These are phyloP conservation scores for Halcyon leucocephala DNA, from an alignment of 2,797 vertebrate species.

Conservation along the genomic window DNA sequence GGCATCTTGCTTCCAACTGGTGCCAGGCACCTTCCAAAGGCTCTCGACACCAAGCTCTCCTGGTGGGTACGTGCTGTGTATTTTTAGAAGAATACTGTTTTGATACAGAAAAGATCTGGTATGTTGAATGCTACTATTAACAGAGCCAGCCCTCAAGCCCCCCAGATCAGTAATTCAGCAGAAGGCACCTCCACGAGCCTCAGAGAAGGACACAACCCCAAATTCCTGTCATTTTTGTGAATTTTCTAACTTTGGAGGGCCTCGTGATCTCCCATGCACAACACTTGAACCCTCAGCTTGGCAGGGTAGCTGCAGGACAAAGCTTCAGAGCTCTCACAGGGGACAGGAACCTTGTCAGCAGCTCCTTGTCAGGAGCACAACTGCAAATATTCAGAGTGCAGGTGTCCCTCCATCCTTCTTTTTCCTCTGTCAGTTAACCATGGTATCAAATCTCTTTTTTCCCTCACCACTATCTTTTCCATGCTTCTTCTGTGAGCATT, in stretches of 20 bases:
- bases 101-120: neutral
- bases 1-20: neutral
- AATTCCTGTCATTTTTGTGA: neutral
- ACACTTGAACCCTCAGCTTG: neutral
- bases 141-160: neutral
- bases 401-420: neutral
- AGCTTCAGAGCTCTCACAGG: neutral
- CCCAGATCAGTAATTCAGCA: neutral
- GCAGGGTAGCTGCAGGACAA: neutral
- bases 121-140: rapidly evolving
- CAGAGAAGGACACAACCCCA: neutral
- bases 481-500: neutral
- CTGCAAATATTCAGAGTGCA: neutral
- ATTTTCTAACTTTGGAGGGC: neutral
- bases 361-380: neutral
- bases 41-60: rapidly evolving
- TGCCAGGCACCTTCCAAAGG: neutral
- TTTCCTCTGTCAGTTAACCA: neutral
- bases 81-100: neutral
- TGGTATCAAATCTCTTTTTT: neutral
- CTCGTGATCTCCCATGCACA: neutral
- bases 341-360: neutral
- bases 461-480: neutral
- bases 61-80: neutral
- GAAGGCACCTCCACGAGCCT: neutral